These are phyloP conservation scores for Mythimna ferrago DNA, from an alignment of 2,888 invertebrate species.

Conservation along the genomic window DNA sequence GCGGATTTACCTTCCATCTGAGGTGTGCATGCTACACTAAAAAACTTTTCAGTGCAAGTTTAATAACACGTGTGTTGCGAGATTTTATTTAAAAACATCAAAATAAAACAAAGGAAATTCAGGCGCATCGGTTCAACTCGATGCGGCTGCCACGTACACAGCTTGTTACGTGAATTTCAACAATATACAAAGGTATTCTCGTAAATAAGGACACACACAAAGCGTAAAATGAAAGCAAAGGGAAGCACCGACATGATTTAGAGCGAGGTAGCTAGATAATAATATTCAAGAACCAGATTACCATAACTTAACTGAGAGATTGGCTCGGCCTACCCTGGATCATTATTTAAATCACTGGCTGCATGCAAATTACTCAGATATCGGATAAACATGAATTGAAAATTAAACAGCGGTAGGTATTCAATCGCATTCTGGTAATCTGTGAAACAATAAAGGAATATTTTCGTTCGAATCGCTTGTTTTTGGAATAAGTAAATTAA, in stretches of 20 bases:
- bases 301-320: constrained; percentile 77
- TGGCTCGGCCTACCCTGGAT: constrained; percentile 71
- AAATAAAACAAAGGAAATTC: constrained; percentile 37
- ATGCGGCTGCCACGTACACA: constrained; percentile 31
- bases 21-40: constrained; percentile 21
- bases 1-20: constrained; percentile 19
- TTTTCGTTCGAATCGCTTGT: constrained; percentile 28
- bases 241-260: constrained; percentile 71
- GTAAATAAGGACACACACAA: constrained; percentile 75
- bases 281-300: constrained; percentile 76
- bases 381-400: constrained; percentile 72
- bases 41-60: constrained; percentile 33
- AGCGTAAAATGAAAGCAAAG: constrained; percentile 71
- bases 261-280: constrained; percentile 69
- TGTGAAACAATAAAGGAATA: constrained; percentile 51
- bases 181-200: constrained; percentile 70
- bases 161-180: constrained; percentile 67
- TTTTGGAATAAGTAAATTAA: constrained; percentile 20
- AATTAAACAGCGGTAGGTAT: constrained; percentile 68
- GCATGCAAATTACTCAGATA: constrained; percentile 73
- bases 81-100: constrained; percentile 29
- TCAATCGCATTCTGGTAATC: constrained; percentile 59
- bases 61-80: constrained; percentile 42
- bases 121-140: constrained; percentile 29
- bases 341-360: constrained; percentile 79